These are phyloP conservation scores for Zosterops lateralis DNA, from an alignment of 2,113 vertebrate genomes.

Conservation along the genomic window DNA sequence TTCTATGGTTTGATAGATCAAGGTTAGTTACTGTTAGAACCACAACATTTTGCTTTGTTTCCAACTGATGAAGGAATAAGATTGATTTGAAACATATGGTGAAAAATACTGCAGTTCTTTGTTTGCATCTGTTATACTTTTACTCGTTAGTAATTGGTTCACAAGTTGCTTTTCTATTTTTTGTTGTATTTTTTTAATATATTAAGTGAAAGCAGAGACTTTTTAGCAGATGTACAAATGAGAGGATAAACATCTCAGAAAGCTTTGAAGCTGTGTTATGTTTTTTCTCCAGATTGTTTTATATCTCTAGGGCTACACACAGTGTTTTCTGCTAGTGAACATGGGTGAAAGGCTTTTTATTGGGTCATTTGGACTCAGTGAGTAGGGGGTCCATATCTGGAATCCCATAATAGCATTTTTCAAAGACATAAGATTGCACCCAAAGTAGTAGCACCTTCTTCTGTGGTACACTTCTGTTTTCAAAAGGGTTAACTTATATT, in stretches of 20 bases:
- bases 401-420: background rate
- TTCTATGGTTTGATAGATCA: slow-evolving; percentile 53
- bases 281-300: slow-evolving; percentile 60
- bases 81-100: slow-evolving; percentile 72
- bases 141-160: slow-evolving; percentile 67
- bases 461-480: background rate
- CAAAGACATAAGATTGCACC: background rate
- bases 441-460: background rate
- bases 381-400: background rate
- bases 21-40: slow-evolving; percentile 44
- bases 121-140: slow-evolving; percentile 66
- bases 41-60: slow-evolving; percentile 62
- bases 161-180: slow-evolving; percentile 53
- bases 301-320: slow-evolving; percentile 44
- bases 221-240: slow-evolving; percentile 61
- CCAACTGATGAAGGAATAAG: slow-evolving; percentile 64
- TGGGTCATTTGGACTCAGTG: background rate
- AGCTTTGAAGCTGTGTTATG: slow-evolving; percentile 42
- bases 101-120: slow-evolving; percentile 55
- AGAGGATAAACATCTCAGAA: slow-evolving; percentile 67
- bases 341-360: background rate
- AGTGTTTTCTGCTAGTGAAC: slow-evolving; percentile 22
- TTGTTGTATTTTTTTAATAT: slow-evolving; percentile 36
- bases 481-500: background rate
- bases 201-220: slow-evolving; percentile 66